Base-by-base conservation (phyloP, 2,797 vertebrate genomes). In the Urocyon cinereoargenteus region DNA sequence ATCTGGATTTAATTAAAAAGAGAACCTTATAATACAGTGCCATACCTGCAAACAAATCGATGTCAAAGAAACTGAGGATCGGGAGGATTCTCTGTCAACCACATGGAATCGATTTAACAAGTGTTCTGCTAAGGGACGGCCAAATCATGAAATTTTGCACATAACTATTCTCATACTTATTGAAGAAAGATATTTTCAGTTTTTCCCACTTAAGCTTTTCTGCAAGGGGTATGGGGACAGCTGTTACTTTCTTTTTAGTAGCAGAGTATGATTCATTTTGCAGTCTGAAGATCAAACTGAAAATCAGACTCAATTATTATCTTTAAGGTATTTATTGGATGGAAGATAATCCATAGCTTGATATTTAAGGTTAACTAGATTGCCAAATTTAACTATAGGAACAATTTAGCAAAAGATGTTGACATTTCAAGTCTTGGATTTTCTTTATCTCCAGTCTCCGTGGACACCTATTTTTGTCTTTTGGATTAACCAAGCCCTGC, bases 171-270 rank as follows among this genome's bases (percentile, higher is more conserved):
- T 97, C 84, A 92, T 88, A 84, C 26, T 75, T 93, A 95, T 77
- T 49, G 68, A 91, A 88, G 82, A 87, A 86, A 97, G 97, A 88
- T 92, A 96, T 97, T 97, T 97, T 98, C 61, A 95, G 90, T 96
- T 97, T 97, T 97, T 96, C 87, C 95, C 87, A 72, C 95, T 97
- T 86, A 75, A 79, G 90, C 28, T 96, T 97, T 94, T 70, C 90
- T 79, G n/a, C 92, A 70, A 95, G 62, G 40, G 96, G 59, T 77
- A 26, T 83, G 82, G 87, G 77, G 95, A 92, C 97, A 97, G 96
- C 96, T 98, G 94, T 97, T 95, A 90, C 82, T 26, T 96, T 97
- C 88, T 62, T 95, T 97, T 97, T 97, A 83, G 96, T 84, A 82
- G 90, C 92, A 90, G 86, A 70, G 11, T 72, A 6, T 96, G 97